Evolutionary conservation across 92 coral and sea anemone species (phyloP), one percentile per base, ranked within the genome.

Genomic region (Blastomussa wellsi): DNA sequence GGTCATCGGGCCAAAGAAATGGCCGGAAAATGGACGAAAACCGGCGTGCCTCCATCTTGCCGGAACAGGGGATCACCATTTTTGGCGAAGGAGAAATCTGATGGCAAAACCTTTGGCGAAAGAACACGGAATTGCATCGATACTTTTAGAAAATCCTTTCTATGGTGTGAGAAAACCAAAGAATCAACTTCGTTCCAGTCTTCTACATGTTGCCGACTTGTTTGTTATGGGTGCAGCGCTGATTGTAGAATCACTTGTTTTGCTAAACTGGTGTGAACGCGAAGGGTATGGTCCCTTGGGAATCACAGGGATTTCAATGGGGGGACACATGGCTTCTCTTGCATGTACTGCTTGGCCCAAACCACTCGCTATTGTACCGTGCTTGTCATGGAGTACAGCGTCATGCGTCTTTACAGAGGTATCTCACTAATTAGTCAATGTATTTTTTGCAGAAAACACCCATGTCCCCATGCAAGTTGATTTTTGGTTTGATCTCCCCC

Each of bases 321-420:
- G 99, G 37, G 99, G 99, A 12, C 94, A 96, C 77, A 96, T 95
- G 98, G 99, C 99, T 12, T 96, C 99, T 24, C 82, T 96, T n/a
- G 99, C 99, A 67, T 95, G 93, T 26, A 96, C 99, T 41, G 92
- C 94, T 48, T 95, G 98, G 95, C 96, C 96, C 19, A 92, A 96
- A 89, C 98, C 98, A 84, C 86, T 96, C 5, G 98, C 92, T 37
- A 87, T 96, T 49, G 91, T 96, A 19, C 98, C 98, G 17, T 96
- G 98, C 80, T 76, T 96, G 31, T 95, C 98, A 2, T 96, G 98
- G 95, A 94, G 98, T 67, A 96, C 98, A 76, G 98, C 98, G 67
- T 96, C 98, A 0, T 90, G 92, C 78, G 98, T 96, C 42, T 96
- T 92, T 77, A 96, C 98, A 8, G 88, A 94, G 98, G 98, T 95